phyloP scores from a whole-genome alignment of 2,113 vertebrate species.

The Lepus timidus region DNA sequence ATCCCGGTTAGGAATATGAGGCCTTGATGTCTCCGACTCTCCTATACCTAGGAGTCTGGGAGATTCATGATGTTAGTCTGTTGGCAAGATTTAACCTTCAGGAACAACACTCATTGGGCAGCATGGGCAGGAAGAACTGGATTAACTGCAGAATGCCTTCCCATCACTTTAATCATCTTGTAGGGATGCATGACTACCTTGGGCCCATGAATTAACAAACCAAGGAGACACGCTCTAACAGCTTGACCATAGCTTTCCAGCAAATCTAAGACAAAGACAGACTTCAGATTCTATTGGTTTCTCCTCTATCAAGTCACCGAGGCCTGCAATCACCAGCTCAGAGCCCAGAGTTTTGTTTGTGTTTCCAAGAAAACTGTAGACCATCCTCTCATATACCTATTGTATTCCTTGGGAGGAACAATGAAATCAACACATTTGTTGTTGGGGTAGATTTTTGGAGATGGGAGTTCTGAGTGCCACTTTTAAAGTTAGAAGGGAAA shows the following conservation, averaged over 20 bases:
- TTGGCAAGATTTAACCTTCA: background rate
- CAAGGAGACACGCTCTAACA: background rate
- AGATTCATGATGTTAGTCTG: background rate
- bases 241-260: background rate
- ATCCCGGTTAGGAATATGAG: background rate
- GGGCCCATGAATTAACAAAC: background rate
- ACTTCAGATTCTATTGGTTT: background rate
- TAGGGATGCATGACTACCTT: background rate
- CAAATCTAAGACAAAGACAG: background rate
- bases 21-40: background rate
- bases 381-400: background rate
- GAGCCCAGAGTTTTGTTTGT: background rate
- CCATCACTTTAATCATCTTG: background rate
- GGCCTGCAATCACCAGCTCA: background rate
- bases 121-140: background rate
- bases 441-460: constrained; percentile 26
- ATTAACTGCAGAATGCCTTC: background rate
- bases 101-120: background rate
- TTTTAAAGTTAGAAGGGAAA: constrained; percentile 22
- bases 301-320: background rate
- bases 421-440: background rate
- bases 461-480: background rate
- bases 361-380: constrained; percentile 47
- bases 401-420: background rate
- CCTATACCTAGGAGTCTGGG: background rate